Percentiles rank a stretch among this genome's conserved stretches.
These are phyloP conservation scores for Planiliza haematocheilus DNA, from an alignment of 2,113 vertebrate species.

Conservation along the genomic window DNA sequence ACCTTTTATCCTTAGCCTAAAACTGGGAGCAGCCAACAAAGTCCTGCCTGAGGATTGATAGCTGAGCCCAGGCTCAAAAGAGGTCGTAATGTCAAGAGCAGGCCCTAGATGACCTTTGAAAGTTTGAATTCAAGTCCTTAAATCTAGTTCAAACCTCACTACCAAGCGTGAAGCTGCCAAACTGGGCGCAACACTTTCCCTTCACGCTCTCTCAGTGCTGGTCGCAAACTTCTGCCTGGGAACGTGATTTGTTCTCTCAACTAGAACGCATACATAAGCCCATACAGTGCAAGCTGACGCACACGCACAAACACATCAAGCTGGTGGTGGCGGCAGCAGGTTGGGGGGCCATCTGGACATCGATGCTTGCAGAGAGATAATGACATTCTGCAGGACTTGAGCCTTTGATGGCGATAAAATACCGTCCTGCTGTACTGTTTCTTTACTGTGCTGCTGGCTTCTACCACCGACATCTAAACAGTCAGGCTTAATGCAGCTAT, in stretches of 20 bases:
- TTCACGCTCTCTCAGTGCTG: constrained; percentile 13
- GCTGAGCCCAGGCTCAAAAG: constrained; percentile 25
- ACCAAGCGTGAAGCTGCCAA: constrained; percentile 19
- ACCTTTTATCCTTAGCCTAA: constrained; percentile 48
- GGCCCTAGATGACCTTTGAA: constrained; percentile 30
- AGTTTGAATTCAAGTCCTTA: constrained; percentile 29
- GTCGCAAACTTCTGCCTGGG: constrained; percentile 24
- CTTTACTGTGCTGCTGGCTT: constrained; percentile 23
- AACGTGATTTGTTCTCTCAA: constrained; percentile 14
- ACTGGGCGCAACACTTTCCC: constrained; percentile 1
- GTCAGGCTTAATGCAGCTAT: neutral
- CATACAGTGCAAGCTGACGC: constrained; percentile 1
- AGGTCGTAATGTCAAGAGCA: constrained; percentile 51
- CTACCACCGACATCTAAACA: constrained; percentile 24
- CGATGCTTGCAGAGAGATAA: constrained; percentile 49
- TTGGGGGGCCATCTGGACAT: constrained; percentile 52
- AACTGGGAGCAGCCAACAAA: constrained; percentile 42
- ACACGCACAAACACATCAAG: constrained; percentile 7
- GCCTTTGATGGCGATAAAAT: constrained; percentile 59
- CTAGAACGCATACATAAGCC: constrained; percentile 8
- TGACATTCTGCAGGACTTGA: constrained; percentile 48
- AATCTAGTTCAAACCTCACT: constrained; percentile 37
- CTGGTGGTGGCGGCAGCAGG: constrained; percentile 30
- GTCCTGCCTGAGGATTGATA: constrained; percentile 47
- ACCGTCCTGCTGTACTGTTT: constrained; percentile 49